Evolutionary conservation across 2,797 vertebrate genomes (phyloP), one percentile per base, ranked within the genome.

Genomic region (Salarias fasciatus): DNA sequence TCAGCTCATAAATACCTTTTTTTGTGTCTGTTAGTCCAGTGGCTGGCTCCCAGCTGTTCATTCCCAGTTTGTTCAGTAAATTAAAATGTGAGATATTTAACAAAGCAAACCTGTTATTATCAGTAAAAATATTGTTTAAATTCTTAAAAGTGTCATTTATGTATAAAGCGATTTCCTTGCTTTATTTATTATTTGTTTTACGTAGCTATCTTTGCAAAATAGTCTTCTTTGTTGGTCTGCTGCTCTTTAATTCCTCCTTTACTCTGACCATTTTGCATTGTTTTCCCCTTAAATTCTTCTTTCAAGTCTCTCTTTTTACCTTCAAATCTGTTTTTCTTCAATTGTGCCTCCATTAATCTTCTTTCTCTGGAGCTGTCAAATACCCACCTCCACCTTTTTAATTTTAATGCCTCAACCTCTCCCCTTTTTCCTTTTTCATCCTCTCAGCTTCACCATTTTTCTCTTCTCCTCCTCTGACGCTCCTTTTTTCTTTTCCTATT

Each of bases 361-460:
- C 38, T 63, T 63, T 63, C 40, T 77, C 10, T 59, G 12, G 41
- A 49, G 5, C 53, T n/a, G 24, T 53, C 54, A 45, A 33, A 57
- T 49, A 46, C 6, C 11, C 30, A 54, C 41, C 59, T 63, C 11
- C 11, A 48, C 31, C 43, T 42, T 46, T 63, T 68, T 57, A 37
- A 14, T 63, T 55, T 68, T 15, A 63, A 60, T 48, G 42, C 7
- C 7, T 52, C 41, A 11, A 15, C 2, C 13, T 37, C 49, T 38
- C 49, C 15, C 0, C 49, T 8, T 11, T n/a, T n/a, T n/a, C n/a
- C 18, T 11, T 6, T 54, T 36, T 48, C 15, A 15, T 29, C 29
- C 35, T 49, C 45, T 61, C 7, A 35, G 13, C 14, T 11, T 40
- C 2, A 24, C n/a, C 6, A 18, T 57, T 38, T 56, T 63, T 24